phyloP scores from a whole-genome alignment of 2,113 vertebrate species.

The Microcebus jonahi region DNA sequence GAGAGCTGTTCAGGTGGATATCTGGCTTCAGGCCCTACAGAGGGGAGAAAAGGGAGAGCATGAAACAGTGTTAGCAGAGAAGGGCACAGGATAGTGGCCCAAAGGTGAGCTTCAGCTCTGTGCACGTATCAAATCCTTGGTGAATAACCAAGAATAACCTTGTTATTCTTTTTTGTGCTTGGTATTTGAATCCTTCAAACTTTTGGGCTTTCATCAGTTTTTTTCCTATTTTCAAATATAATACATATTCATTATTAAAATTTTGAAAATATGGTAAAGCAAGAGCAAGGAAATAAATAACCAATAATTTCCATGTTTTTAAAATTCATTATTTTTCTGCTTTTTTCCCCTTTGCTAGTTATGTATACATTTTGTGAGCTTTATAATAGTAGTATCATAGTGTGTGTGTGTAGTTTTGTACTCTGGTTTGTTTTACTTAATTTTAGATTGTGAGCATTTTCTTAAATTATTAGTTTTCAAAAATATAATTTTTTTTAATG shows the following conservation, averaged over 20 bases:
- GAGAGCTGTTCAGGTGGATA: not conserved
- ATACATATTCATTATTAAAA: not conserved
- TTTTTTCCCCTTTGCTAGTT: not conserved
- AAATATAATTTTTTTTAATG: slow-evolving; percentile 27
- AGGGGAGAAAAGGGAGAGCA: not conserved
- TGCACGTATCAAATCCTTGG: not conserved
- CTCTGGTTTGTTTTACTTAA: slow-evolving; percentile 2
- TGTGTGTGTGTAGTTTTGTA: not conserved
- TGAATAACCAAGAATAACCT: not conserved
- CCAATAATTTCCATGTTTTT: not conserved
- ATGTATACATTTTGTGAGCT: not conserved
- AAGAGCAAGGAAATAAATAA: not conserved
- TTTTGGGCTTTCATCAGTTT: not conserved
- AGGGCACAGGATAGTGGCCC: not conserved
- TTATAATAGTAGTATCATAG: not conserved
- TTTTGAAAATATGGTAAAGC: not conserved
- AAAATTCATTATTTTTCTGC: not conserved
- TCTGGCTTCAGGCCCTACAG: not conserved
- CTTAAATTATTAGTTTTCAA: slow-evolving; percentile 33
- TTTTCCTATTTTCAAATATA: not conserved
- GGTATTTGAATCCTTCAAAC: not conserved
- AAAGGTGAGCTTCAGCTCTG: not conserved
- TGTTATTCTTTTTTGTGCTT: not conserved
- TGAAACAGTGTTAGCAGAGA: not conserved
- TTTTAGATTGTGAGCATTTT: slow-evolving; percentile 34